Evolutionary conservation across 2,888 invertebrate genomes (phyloP).

Genomic region (Rhagium mordax): DNA sequence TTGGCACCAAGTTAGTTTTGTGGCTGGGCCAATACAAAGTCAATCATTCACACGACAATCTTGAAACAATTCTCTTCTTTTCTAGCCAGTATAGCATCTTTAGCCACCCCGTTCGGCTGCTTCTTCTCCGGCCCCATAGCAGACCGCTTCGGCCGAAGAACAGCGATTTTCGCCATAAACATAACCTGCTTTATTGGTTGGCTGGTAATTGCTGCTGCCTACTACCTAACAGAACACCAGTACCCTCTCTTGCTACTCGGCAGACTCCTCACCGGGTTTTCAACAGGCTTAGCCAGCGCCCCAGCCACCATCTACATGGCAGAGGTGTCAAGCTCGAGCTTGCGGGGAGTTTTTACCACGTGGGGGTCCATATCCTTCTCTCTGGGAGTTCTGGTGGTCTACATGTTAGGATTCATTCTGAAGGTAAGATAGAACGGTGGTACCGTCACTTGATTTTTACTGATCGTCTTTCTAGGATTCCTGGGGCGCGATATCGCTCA

Average conservation of each 20-base stretch:
- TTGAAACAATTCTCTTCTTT: neutral
- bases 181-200: constrained; percentile 72
- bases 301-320: constrained; percentile 74
- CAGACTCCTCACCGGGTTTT: constrained; percentile 70
- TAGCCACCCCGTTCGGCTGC: constrained; percentile 74
- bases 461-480: constrained; percentile 65
- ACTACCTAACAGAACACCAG: constrained; percentile 54
- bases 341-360: constrained; percentile 72
- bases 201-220: constrained; percentile 70
- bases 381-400: constrained; percentile 72
- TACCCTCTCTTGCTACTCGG: constrained; percentile 69
- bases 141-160: constrained; percentile 72
- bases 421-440: too few species aligned
- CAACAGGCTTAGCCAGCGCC: constrained; percentile 72
- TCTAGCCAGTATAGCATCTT: constrained; percentile 72
- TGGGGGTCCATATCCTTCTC: constrained; percentile 73
- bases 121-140: constrained; percentile 71
- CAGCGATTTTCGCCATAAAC: constrained; percentile 70
- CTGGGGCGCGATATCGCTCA: constrained; percentile 69
- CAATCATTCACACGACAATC: too few species aligned
- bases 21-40: too few species aligned
- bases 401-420: constrained; percentile 71
- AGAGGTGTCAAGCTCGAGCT: constrained; percentile 70
- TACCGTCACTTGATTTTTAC: too few species aligned
- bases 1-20: too few species aligned